These are phyloP conservation scores for Coelopa frigida DNA, from an alignment of 1,140 invertebrate species.

Conservation along the genomic window DNA sequence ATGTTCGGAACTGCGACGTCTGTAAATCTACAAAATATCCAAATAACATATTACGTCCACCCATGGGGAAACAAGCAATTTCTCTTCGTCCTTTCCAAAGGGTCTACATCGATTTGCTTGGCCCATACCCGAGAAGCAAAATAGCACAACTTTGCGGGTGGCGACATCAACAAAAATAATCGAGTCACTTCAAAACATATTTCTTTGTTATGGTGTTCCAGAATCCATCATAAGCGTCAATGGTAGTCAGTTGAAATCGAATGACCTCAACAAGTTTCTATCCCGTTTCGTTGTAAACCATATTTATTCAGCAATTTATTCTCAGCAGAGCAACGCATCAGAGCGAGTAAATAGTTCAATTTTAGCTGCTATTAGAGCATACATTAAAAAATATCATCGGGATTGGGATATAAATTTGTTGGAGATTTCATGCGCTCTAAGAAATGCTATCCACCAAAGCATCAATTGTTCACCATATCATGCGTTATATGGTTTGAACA, in stretches of 20 bases:
- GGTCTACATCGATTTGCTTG: slow-evolving; percentile 8
- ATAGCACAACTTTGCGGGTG: slow-evolving; percentile 3
- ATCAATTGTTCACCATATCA: slow-evolving; percentile 11
- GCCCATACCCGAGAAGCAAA: slow-evolving; percentile 8
- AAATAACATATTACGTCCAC: slow-evolving; percentile 2
- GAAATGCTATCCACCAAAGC: slow-evolving; percentile 7
- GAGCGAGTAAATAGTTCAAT: slow-evolving; percentile 1
- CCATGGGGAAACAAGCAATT: slow-evolving; percentile 4
- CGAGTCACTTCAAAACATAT: slow-evolving; percentile 3
- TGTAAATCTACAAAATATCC: slow-evolving; percentile 10
- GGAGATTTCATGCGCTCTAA: slow-evolving; percentile 8
- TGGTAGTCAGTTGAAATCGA: slow-evolving; percentile 11
- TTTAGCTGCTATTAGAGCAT: neutral
- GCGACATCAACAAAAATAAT: neutral
- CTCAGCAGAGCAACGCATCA: slow-evolving; percentile 1
- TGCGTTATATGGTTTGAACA: slow-evolving; percentile 11
- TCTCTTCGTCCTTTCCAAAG: slow-evolving; percentile 11
- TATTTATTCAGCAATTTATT: no score
- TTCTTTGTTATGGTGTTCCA: slow-evolving; percentile 9
- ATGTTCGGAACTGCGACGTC: slow-evolving; percentile 8
- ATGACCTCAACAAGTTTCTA: neutral
- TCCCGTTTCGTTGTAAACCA: neutral
- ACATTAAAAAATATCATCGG: slow-evolving; percentile 11
- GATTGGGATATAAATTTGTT: slow-evolving; percentile 13
- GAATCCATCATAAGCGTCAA: slow-evolving; percentile 11